These are phyloP conservation scores for Argyrosomus japonicus DNA, from an alignment of 2,113 vertebrate genomes.

Conservation along the genomic window DNA sequence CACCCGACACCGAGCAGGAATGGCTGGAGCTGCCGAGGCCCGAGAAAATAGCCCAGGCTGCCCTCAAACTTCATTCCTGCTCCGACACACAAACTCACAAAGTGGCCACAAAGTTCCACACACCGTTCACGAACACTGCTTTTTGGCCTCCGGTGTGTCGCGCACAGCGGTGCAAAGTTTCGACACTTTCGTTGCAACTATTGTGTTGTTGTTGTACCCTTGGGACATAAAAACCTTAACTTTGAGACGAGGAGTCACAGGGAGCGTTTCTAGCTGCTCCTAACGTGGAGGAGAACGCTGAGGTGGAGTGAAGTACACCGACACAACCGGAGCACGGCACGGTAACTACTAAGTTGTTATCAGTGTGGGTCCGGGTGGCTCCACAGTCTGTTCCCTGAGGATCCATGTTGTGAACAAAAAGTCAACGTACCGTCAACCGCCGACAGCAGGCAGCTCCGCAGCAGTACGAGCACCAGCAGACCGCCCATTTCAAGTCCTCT, in stretches of 20 bases:
- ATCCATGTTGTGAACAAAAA: constrained; percentile 65
- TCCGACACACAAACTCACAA: neutral
- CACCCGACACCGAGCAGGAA: constrained; percentile 75
- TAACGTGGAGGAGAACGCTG: neutral
- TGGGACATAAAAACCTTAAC: constrained; percentile 49
- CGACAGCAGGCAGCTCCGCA: constrained; percentile 70
- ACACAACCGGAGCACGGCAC: neutral
- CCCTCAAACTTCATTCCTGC: constrained; percentile 30
- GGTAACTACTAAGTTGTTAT: constrained; percentile 7
- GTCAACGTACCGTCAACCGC: constrained; percentile 75
- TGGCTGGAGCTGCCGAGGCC: constrained; percentile 69
- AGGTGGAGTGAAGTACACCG: neutral
- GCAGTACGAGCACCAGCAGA: constrained; percentile 65
- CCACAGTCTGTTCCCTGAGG: constrained; percentile 20
- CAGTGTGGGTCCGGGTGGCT: neutral
- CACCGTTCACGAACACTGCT: too few relatives aligned
- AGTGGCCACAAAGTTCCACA: neutral
- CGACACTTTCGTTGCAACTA: neutral
- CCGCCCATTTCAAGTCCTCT: constrained; percentile 74
- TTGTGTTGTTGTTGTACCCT: constrained; percentile 27
- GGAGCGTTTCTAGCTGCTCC: neutral
- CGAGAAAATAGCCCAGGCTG: constrained; percentile 41
- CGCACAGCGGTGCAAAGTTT: constrained; percentile 20
- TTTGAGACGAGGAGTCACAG: constrained; percentile 13
- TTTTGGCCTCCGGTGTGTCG: neutral